Evolutionary conservation across 2,113 vertebrate species (phyloP), one percentile per base, ranked within the genome.

Genomic region (Cheilinus undulatus): DNA sequence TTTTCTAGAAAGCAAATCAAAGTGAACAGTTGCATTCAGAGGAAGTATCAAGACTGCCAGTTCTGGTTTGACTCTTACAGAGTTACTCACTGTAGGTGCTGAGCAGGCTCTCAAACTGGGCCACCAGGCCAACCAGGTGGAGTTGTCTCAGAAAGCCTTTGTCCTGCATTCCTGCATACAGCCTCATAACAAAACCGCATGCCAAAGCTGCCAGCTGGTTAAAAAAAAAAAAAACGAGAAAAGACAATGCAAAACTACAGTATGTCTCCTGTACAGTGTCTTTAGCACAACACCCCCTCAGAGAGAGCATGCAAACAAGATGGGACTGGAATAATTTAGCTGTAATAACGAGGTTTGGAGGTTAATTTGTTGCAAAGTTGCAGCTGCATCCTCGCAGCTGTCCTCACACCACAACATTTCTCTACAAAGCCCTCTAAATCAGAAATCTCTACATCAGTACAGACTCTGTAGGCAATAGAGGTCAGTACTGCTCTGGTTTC

Each of bases 21-120:
- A 48, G 50, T 4, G 3, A 15, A 28, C 23, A n/a, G 23, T 52
- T 63, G 43, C 3, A 10, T 61, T 52, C 7, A 19, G 12, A 38
- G 24, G 48, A 54, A 19, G 38, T 52, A 34, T 26, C 52, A 48
- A 40, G 20, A 17, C 50, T n/a, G 36, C 12, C 28, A 13, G 0
- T 10, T 36, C 9, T 50, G 22, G 67, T 60, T 43, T 3, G 46
- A 7, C 4, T 32, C 22, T 45, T 43, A 23, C 34, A 48, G 7
- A 15, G 24, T 9, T 85, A 97, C 97, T 97, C 86, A 99, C 97
- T 99, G 30, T 99, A 97, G 0, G 97, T 99, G 75, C 98, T 99
- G 36, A 99, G 96, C n/a, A 99, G 94, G 67, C 98, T 96, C 91
- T 99, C 97, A 60, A 97, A 99, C 50, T 99, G 96, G 27, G 96